Evolutionary conservation across 2,797 vertebrate genomes (phyloP), one percentile per base, ranked within the genome.

Genomic region (Clangula hyemalis): DNA sequence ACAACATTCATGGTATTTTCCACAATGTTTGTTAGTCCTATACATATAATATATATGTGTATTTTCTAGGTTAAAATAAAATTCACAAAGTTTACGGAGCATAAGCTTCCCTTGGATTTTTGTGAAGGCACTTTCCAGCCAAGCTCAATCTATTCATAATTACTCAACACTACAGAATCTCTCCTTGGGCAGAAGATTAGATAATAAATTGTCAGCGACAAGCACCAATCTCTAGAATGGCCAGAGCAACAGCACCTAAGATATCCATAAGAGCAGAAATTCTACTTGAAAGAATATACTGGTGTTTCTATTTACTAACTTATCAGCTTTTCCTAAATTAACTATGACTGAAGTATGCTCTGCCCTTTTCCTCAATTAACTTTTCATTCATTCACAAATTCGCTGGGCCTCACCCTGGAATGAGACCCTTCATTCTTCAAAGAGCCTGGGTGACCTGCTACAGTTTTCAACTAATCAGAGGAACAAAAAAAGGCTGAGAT

Each of bases 341-440:
- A 93, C 87, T 96, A 68, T 93, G 95, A 96, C 95, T 96, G 94
- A 97, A 97, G 97, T 95, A 96, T 91, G 91, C 87, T 96, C 92
- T 96, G 76, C 92, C 87, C 96, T 97, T 98, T 98, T 97, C 97
- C 75, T 97, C 97, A 97, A 98, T 98, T 98, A 98, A 98, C 96
- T 97, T 97, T 95, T 87, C 94, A 97, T 97, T 97, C 97, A 98
- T 98, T 98, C 98, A 98, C 96, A 98, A 98, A 98, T 97, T 97
- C 92, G 78, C 92, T 95, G 96, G 96, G 89, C 89, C 90, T 96
- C 95, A 94, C 97, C 97, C 95, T 97, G 97, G 96, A 98, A 98
- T 94, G 90, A 97, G 89, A 97, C 94, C 92, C 96, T 97, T 97
- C 64, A 80, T 98, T 97, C 96, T 97, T 98, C 96, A 97, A 97